Base-by-base conservation (phyloP, 2,888 invertebrate genomes). In the Athripsodes cinereus region DNA sequence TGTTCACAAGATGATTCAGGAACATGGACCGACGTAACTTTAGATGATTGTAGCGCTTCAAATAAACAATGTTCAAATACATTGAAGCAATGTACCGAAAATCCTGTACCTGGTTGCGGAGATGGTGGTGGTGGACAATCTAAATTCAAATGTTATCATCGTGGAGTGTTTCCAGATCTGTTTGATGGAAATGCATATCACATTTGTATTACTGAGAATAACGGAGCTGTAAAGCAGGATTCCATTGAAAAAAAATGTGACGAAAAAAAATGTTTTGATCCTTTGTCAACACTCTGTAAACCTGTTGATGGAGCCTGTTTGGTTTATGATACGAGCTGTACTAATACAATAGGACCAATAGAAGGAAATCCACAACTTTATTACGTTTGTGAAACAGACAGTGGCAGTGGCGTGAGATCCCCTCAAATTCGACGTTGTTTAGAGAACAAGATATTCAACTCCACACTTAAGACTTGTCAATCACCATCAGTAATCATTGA, bases 111-210 rank as follows among this genome's bases (percentile, higher is more conserved):
- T 2, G 47, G 34, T n/a, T 61, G 61, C 46, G 53, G 54, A 19
- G 13, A 3, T 6, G 5, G 8, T 13, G 13, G 16, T 40, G 40
- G 16, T 16, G 13, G 18, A 3, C 35, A 52, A 13, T 52, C 57
- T 26, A 40, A 19, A 11, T 58, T 61, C 47, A 6, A 18, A 5
- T 61, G 61, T 48, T 20, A 35, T 11, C 49, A 56, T 2, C n/a
- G 11, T 18, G 61, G 61, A 19, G 50, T 53, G 3, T 58, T 55
- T 18, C 61, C 61, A n/a, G 53, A 58, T 49, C 50, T 56, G 1
- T 46, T 34, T 11, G 22, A 40, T 13, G 52, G 58, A 20, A 20
- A 48, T n/a, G 40, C 53, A 47, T 61, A 61, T 52, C 53, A 58
- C 46, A 40, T 61, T 13, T 61, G 61, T 50, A 31, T 19, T 26